Percentiles rank a stretch among this genome's conserved stretches.
Conservation (phyloP, 2,888 invertebrate genomes). For the Synanthedon myopaeformis region DNA sequence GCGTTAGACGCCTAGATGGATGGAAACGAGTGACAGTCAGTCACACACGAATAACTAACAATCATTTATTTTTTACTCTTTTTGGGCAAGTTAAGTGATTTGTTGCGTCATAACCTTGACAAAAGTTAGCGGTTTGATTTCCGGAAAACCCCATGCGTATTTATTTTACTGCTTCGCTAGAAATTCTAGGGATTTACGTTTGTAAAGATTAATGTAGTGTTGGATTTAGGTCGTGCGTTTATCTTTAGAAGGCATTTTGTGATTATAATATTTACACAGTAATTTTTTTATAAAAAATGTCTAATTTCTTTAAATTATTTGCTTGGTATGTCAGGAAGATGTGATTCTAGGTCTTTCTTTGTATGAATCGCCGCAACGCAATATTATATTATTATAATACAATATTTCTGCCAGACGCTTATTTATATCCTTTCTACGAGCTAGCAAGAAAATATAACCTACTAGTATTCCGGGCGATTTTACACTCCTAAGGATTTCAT, state of each 20-base stretch:
- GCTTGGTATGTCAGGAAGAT: too few species aligned
- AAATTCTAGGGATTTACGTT: neutral
- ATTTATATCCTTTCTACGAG: too few species aligned
- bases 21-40: conserved; percentile 15
- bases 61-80: conserved; percentile 43
- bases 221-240: too few species aligned
- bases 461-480: conserved; percentile 5
- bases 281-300: too few species aligned
- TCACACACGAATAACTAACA: conserved; percentile 34
- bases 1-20: neutral
- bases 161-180: neutral
- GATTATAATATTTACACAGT: too few species aligned
- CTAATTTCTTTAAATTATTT: too few species aligned
- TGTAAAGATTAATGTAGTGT: neutral
- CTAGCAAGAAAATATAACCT: too few species aligned
- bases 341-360: too few species aligned
- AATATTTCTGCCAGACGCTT: too few species aligned
- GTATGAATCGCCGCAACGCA: too few species aligned
- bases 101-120: conserved; percentile 42
- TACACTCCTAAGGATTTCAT: neutral
- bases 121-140: conserved; percentile 28
- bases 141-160: conserved; percentile 20
- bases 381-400: too few species aligned
- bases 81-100: conserved; percentile 35
- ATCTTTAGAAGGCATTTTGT: too few species aligned